These are phyloP conservation scores for Galaxea fascicularis DNA, from an alignment of 92 coral and sea anemone genomes.

Conservation along the genomic window DNA sequence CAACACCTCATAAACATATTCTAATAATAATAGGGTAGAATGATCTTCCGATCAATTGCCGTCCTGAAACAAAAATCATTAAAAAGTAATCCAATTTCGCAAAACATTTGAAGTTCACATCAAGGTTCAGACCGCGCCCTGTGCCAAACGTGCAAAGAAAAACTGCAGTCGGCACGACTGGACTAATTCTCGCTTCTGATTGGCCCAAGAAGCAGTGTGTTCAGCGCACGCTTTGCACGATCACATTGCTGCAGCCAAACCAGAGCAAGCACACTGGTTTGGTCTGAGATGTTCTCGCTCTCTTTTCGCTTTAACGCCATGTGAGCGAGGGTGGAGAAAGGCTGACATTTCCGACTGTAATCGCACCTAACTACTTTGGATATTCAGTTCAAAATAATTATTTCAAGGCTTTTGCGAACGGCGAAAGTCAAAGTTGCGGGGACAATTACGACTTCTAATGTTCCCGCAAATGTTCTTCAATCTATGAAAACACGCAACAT, in stretches of 20 bases:
- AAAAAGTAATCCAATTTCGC: background rate
- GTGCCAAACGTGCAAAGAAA: background rate
- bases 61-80: no score
- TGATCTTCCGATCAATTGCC: background rate
- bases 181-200: background rate
- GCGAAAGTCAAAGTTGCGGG: background rate
- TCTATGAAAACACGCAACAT: background rate
- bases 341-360: no score
- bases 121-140: no score
- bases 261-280: background rate
- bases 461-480: background rate
- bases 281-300: no score
- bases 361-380: background rate
- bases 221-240: background rate
- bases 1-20: background rate
- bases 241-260: background rate
- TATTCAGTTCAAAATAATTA: no score
- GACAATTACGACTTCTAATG: background rate
- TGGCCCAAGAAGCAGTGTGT: background rate
- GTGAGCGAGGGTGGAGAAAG: no score
- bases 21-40: background rate
- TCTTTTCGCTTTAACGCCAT: no score
- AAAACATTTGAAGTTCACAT: no score
- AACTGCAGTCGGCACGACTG: background rate
- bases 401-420: background rate